Evolutionary conservation across 2,113 vertebrate genomes (phyloP).

Genomic region (Pseudorasbora parva): DNA sequence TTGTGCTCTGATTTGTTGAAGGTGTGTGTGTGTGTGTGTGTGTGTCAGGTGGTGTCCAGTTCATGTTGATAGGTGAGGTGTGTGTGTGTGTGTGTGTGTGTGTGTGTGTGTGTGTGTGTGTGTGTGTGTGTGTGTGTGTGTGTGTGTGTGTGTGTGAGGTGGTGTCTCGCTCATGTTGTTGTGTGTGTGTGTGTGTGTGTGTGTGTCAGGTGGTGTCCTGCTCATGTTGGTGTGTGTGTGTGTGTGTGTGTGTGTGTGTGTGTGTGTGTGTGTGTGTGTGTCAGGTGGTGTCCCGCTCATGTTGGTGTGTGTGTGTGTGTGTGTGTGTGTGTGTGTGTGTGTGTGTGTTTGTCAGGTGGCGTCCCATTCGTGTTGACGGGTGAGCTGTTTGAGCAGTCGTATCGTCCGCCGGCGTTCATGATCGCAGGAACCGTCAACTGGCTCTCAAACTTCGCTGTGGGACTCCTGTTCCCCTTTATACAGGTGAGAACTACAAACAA

Average conservation of each 20-base stretch:
- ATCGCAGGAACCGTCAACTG: constrained; percentile 89
- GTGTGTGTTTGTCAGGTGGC: constrained; percentile 78
- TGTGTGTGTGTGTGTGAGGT: too few species aligned
- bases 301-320: neutral
- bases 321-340: constrained; percentile 21
- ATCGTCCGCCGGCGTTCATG: constrained; percentile 87
- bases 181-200: neutral
- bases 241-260: neutral
- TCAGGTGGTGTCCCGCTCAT: too few species aligned
- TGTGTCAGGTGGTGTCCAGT: too few species aligned
- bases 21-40: too few species aligned
- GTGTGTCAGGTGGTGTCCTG: too few species aligned
- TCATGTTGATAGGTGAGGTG: too few species aligned
- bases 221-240: neutral
- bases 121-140: neutral
- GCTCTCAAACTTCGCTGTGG: constrained; percentile 89
- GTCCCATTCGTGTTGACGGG: constrained; percentile 92
- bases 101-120: neutral
- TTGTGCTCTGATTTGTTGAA: too few species aligned
- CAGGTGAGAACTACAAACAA: constrained; percentile 76
- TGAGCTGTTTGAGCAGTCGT: constrained; percentile 90
- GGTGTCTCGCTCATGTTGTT: too few species aligned
- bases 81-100: neutral
- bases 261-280: neutral
- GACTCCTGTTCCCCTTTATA: constrained; percentile 93